These are phyloP conservation scores for Abrostola tripartita DNA, from an alignment of 2,888 invertebrate genomes.

Conservation along the genomic window DNA sequence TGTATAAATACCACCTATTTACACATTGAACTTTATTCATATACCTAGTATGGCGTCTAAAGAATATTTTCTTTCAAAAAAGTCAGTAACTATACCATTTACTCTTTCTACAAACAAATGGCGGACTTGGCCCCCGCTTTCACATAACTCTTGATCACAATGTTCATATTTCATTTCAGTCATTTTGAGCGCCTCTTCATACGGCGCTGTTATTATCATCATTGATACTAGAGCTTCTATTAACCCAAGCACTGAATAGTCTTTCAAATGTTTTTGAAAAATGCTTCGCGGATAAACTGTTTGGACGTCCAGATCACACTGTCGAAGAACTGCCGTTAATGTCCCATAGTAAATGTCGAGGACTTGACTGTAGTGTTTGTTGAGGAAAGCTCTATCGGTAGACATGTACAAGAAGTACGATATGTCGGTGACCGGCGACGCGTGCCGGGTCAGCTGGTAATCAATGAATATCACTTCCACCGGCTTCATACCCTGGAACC, in stretches of 20 bases:
- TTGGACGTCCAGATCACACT: constrained; percentile 70
- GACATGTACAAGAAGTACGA: constrained; percentile 78
- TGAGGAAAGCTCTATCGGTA: constrained; percentile 68
- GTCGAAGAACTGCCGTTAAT: constrained; percentile 71
- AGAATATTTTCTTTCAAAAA: constrained; percentile 72
- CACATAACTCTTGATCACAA: constrained; percentile 58
- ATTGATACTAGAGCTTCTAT: constrained; percentile 79
- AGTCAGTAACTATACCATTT: constrained; percentile 74
- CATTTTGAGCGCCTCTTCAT: constrained; percentile 76
- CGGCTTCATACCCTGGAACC: constrained; percentile 71
- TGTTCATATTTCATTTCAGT: constrained; percentile 72
- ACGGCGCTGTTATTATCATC: constrained; percentile 78
- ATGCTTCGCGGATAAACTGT: constrained; percentile 69
- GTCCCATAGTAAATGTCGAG: constrained; percentile 75
- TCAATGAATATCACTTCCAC: constrained; percentile 75
- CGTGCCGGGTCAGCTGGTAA: constrained; percentile 71
- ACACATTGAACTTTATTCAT: constrained; percentile 39
- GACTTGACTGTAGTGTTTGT: constrained; percentile 67
- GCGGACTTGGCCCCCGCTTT: constrained; percentile 61
- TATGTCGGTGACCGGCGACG: constrained; percentile 76
- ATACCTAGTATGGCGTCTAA: constrained; percentile 63
- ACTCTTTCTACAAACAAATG: constrained; percentile 71
- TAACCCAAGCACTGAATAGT: constrained; percentile 75
- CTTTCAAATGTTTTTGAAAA: constrained; percentile 70
- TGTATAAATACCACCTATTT: background rate